Percentiles rank a stretch among this genome's conserved stretches.
Conservation (phyloP, 2,888 invertebrate species). For the Slavum lentiscoides region DNA sequence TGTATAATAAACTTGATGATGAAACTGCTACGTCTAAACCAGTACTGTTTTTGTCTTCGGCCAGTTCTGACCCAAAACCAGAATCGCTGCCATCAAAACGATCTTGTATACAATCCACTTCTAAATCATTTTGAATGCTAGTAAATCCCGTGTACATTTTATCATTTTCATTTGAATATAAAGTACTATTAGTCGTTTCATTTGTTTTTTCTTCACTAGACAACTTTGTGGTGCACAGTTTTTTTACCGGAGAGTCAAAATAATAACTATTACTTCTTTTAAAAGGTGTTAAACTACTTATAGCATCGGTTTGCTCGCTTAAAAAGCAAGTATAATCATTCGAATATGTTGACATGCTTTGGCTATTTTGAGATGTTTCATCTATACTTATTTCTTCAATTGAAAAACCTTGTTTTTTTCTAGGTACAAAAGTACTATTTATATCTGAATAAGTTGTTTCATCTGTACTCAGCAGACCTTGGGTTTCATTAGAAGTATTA, state of each 20-base stretch:
- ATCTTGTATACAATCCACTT: constrained; percentile 55
- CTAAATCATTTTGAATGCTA: constrained; percentile 38
- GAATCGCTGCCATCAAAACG: constrained; percentile 84
- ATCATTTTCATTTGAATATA: constrained; percentile 27
- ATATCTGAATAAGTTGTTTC: constrained; percentile 12
- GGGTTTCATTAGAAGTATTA: constrained; percentile 1
- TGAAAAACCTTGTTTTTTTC: constrained; percentile 34
- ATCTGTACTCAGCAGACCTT: neutral
- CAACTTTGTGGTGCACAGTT: constrained; percentile 15
- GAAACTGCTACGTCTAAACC: constrained; percentile 13
- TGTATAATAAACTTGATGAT: constrained; percentile 14
- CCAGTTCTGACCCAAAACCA: constrained; percentile 76
- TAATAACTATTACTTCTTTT: constrained; percentile 49
- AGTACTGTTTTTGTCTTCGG: constrained; percentile 61
- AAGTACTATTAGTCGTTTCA: neutral
- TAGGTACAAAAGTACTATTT: constrained; percentile 1
- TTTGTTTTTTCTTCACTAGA: constrained; percentile 5
- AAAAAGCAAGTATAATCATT: constrained; percentile 49
- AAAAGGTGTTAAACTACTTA: constrained; percentile 42
- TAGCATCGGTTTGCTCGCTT: constrained; percentile 28
- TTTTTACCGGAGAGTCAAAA: constrained; percentile 48
- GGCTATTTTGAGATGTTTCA: constrained; percentile 30
- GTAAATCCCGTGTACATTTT: constrained; percentile 33
- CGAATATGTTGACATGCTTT: constrained; percentile 26
- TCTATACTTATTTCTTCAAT: constrained; percentile 41